Conservation (phyloP, 1,140 invertebrate species). For the Zaprionus inermis region DNA sequence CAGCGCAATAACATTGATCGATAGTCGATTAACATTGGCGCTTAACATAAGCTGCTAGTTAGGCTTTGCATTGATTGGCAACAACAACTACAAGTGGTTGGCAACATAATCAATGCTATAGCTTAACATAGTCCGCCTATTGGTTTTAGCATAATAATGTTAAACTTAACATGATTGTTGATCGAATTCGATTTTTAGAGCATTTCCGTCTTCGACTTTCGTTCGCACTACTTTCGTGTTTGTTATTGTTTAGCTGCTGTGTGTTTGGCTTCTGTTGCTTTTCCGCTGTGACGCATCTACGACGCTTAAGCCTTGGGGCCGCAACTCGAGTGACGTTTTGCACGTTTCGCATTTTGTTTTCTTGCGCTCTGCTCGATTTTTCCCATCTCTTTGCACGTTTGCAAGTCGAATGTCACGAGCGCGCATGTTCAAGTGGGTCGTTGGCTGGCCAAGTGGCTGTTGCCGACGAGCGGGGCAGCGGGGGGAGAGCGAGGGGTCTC, state of each 20-base stretch:
- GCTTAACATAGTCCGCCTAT: no score
- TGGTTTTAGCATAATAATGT: no score
- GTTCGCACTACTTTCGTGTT: neutral
- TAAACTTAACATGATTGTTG: no score
- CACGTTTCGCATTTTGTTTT: conserved; percentile 64
- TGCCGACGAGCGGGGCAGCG: neutral
- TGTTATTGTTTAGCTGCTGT: conserved; percentile 47
- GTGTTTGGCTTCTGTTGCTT: conserved; percentile 36
- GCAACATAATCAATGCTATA: no score
- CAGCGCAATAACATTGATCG: no score
- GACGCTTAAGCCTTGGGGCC: conserved; percentile 22
- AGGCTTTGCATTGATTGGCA: no score
- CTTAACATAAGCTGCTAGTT: no score
- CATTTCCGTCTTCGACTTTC: neutral
- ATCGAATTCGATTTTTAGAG: neutral
- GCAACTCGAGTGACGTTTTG: conserved; percentile 65
- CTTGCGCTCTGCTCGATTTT: conserved; percentile 64
- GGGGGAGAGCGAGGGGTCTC: conserved; percentile 11
- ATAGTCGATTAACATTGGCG: no score
- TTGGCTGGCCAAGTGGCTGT: conserved; percentile 17
- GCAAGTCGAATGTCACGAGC: conserved; percentile 77
- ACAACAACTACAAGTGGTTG: no score
- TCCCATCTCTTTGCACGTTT: conserved; percentile 73
- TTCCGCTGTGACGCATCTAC: conserved; percentile 70
- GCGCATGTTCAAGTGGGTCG: conserved; percentile 78